These are phyloP conservation scores for Chloebia gouldiae DNA, from an alignment of 2,113 vertebrate species.

Conservation along the genomic window DNA sequence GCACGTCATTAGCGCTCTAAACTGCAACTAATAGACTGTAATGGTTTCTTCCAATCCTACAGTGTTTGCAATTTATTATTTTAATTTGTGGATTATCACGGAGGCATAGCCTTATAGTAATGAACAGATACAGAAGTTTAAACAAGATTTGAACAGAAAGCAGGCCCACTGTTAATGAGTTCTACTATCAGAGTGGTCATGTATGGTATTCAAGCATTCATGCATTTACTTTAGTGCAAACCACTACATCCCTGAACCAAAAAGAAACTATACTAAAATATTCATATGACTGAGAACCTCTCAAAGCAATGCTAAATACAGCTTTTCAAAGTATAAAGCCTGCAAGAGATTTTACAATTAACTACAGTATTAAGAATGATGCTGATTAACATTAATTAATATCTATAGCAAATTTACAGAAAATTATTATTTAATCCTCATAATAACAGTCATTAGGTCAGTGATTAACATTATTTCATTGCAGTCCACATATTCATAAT, in stretches of 20 bases:
- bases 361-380: not conserved
- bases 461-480: not conserved
- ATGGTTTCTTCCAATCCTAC: not conserved
- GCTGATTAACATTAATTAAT: constrained; percentile 4
- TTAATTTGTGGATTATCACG: not conserved
- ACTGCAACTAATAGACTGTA: not conserved
- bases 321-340: not conserved
- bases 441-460: not conserved
- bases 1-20: not conserved
- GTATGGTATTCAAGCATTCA: not conserved
- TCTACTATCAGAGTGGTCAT: not conserved
- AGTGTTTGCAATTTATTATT: not conserved
- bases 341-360: not conserved
- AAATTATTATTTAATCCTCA: not conserved
- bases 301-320: not conserved
- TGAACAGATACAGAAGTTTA: not conserved
- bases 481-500: not conserved
- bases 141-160: not conserved
- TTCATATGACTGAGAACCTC: not conserved
- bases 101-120: not conserved
- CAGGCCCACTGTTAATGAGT: not conserved
- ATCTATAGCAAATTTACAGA: not conserved
- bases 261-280: not conserved
- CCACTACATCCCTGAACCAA: not conserved
- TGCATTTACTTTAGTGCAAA: not conserved